Evolutionary conservation across 2,113 vertebrate species (phyloP), one percentile per base, ranked within the genome.

Genomic region (Pavo muticus): DNA sequence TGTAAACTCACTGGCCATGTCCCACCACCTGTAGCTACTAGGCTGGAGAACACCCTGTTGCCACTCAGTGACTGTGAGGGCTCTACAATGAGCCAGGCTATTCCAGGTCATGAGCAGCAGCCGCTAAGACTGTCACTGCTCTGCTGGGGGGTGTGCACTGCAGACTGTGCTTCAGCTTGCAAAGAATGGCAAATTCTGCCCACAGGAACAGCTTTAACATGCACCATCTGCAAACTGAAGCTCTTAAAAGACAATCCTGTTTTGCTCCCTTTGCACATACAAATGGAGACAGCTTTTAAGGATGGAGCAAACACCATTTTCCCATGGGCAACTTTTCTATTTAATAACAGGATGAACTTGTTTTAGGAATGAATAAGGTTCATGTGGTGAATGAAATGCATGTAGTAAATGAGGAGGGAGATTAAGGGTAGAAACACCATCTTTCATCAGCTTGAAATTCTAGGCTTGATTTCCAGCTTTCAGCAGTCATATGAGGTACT

Each of bases 341-440:
- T 91, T 29, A 60, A 0, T 52, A 86, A 86, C 91, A 92, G 90
- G 96, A 60, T 64, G 20, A 90, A 92, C 95, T 90, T 84, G 92
- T 90, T 94, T 81, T 60, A 71, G 79, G 35, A 67, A 88, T 86
- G 16, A 93, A 84, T 88, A 42, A 81, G 29, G 11, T 61, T 83
- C 27, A 59, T 21, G 61, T 50, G 45, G 61, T 81, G 83, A 77
- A 91, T 83, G 20, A 69, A 90, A 18, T 45, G 30, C 16, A 29
- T 50, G 15, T 32, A 30, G 39, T 44, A 85, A 95, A 83, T 42
- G 42, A 91, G 83, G 45, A 80, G 9, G 8, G 7, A 10, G 12
- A 21, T 12, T 74, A 32, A 95, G 75, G 69, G 37, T 65, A 81
- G 47, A 67, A 69, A 65, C 35, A 42, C 14, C 64, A 12, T 19